phyloP scores from a whole-genome alignment of 2,797 vertebrate species.

The Vireo griseus region DNA sequence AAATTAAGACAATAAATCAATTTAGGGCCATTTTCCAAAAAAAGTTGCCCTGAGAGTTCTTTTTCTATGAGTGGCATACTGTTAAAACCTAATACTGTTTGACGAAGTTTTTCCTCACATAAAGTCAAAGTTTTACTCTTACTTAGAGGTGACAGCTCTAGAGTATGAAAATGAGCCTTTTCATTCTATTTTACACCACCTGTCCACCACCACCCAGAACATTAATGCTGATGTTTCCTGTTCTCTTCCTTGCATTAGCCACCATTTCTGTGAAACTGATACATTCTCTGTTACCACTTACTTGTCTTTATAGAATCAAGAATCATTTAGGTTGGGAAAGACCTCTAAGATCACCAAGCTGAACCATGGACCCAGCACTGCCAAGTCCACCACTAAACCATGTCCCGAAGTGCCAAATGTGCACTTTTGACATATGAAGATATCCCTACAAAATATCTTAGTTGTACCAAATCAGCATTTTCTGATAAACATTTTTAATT shows the following conservation, averaged over 20 bases:
- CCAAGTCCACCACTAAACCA: neutral
- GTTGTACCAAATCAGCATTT: neutral
- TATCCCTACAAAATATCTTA: neutral
- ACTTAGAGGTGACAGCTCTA: neutral
- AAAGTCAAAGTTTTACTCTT: neutral
- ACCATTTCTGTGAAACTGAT: neutral
- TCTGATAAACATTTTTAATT: neutral
- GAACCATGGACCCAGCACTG: neutral
- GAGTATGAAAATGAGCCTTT: neutral
- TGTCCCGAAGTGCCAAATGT: neutral
- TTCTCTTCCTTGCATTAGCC: neutral
- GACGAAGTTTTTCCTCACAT: neutral
- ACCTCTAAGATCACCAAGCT: neutral
- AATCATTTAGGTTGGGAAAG: neutral
- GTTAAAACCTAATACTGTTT: neutral
- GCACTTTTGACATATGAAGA: neutral
- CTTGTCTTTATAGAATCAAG: neutral
- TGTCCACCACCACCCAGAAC: accelerated
- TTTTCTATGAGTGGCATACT: neutral
- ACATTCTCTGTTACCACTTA: neutral
- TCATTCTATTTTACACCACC: neutral
- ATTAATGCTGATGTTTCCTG: neutral
- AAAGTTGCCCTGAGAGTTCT: neutral
- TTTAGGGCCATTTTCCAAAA: neutral
- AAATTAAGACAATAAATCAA: neutral